phyloP scores from a whole-genome alignment of 2,797 vertebrate species.

The Valencia hispanica region DNA sequence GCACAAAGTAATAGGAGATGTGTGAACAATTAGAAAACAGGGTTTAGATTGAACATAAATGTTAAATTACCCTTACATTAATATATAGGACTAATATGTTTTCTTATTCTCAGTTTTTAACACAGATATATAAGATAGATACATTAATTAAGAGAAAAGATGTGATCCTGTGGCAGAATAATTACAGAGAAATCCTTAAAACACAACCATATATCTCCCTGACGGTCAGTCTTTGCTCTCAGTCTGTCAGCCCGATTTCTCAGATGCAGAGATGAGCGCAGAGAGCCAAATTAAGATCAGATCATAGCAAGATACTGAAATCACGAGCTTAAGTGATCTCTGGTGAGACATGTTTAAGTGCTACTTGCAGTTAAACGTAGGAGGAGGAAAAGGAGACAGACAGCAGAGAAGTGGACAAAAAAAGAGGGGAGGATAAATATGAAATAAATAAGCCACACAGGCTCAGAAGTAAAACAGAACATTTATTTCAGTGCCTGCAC shows the following conservation, averaged over 20 bases:
- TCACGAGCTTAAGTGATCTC: slow-evolving; percentile 66
- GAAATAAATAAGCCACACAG: slow-evolving; percentile 64
- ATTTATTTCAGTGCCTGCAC: slow-evolving; percentile 15
- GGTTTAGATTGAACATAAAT: background rate
- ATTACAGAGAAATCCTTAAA: slow-evolving; percentile 9
- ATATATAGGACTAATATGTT: background rate
- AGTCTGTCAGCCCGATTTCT: slow-evolving; percentile 22
- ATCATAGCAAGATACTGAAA: slow-evolving; percentile 59
- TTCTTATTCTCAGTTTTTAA: slow-evolving; percentile 5
- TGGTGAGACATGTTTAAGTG: slow-evolving; percentile 69
- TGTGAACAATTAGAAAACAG: background rate
- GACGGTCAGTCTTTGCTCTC: slow-evolving; percentile 19
- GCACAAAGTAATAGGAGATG: slow-evolving; percentile 2
- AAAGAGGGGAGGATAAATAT: slow-evolving; percentile 35
- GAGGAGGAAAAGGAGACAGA: slow-evolving; percentile 16
- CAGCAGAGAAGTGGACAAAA: slow-evolving; percentile 6
- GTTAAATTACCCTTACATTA: background rate
- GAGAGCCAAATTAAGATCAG: slow-evolving; percentile 65
- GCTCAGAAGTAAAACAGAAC: slow-evolving; percentile 54
- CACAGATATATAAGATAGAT: background rate
- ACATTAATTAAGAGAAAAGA: background rate
- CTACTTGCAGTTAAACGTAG: slow-evolving; percentile 65
- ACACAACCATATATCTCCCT: slow-evolving; percentile 24
- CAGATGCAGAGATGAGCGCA: slow-evolving; percentile 17
- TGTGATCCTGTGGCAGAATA: slow-evolving; percentile 9